Base-by-base conservation (phyloP, 2,888 invertebrate species). In the Harpalus rubripes region DNA sequence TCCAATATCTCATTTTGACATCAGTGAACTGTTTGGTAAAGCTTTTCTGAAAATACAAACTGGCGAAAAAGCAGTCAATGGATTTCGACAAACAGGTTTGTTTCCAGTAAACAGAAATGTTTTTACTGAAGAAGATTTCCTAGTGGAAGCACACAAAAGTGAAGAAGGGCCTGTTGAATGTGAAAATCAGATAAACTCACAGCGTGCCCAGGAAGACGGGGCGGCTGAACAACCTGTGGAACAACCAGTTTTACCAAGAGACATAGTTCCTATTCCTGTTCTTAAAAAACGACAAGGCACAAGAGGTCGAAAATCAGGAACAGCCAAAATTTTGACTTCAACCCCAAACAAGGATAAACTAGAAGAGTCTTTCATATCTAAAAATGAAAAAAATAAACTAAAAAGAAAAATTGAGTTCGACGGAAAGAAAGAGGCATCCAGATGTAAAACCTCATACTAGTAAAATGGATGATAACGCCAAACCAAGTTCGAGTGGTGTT, bases 121-220 rank as follows among this genome's bases (percentile, higher is more conserved):
- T 76, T 76, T 76, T 76, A 15, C 15, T 16, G 52, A 44, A 41
- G 39, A 10, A 15, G 41, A 76, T 76, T 76, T 32, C 22, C n/a
- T 76, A 10, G 8, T 44, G 26, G 26, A 18, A 26, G 16, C 18
- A 68, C 26, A 16, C 18, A 68, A 68, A 7, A 61, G 26, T 87
- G 88, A 61, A 88, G 16, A 61, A 18, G 16, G 16, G n/a, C 16
- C 61, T 61, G 18, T 15, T 61, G 18, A 15, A 10, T 8, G 3
- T 18, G 61, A 61, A 3, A 18, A 61, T 61, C 61, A 44, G 44
- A 44, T 44, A 44, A 44, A 44, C 44, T 44, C 44, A 44, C 44
- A 44, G 44, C 44, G 44, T 44, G 44, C 61, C 15, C 61, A 61
- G 18, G 18, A 18, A 18, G 18, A 18, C 6, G 61, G 15, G 15